phyloP scores from a whole-genome alignment of 2,113 vertebrate species.

The Protobothrops flavoviridis region DNA sequence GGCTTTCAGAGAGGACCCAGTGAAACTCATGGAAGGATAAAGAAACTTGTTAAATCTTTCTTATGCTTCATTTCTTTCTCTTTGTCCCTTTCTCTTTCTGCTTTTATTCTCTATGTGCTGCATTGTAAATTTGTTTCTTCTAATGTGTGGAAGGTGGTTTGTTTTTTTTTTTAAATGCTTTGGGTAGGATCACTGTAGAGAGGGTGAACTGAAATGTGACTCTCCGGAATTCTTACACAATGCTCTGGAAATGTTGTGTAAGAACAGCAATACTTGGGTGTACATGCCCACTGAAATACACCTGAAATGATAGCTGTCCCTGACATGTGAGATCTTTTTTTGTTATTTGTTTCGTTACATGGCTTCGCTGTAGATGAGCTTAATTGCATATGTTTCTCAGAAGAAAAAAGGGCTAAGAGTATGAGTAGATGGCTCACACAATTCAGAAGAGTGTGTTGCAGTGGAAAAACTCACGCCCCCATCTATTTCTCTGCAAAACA shows the following conservation, averaged over 20 bases:
- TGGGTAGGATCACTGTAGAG: conserved; percentile 58
- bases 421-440: neutral
- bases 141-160: conserved; percentile 43
- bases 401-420: neutral
- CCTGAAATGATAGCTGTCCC: conserved; percentile 48
- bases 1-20: conserved; percentile 33
- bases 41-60: neutral
- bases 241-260: conserved; percentile 27
- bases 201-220: conserved; percentile 66
- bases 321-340: conserved; percentile 40
- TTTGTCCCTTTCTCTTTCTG: conserved; percentile 32
- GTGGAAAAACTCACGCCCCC: neutral
- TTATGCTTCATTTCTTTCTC: conserved; percentile 47
- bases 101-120: conserved; percentile 44
- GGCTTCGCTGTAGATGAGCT: conserved; percentile 39
- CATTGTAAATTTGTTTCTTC: conserved; percentile 64
- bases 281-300: neutral
- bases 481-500: accelerated
- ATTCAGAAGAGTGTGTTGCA: neutral
- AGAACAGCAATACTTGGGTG: conserved; percentile 20
- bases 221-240: conserved; percentile 50
- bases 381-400: conserved; percentile 40
- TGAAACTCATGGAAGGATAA: conserved; percentile 31
- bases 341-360: conserved; percentile 45
- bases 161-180: conserved; percentile 44